phyloP scores from a whole-genome alignment of 1,140 invertebrate genomes.

The Drosophila funebris region DNA sequence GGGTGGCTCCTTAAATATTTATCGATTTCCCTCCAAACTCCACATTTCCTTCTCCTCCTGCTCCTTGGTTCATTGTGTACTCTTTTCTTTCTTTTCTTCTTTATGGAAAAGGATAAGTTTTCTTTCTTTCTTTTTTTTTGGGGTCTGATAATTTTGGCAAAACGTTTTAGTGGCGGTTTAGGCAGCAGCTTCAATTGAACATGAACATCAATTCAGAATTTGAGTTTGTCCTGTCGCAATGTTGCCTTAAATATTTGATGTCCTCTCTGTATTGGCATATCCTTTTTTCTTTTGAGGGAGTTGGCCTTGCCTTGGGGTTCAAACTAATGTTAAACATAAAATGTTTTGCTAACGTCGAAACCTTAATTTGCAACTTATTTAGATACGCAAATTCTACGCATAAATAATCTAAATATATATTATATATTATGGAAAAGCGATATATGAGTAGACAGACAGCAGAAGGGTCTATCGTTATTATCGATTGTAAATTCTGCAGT shows the following conservation, averaged over 20 bases:
- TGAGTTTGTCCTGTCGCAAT: constrained; percentile 52
- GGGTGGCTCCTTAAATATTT: constrained; percentile 70
- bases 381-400: constrained; percentile 7
- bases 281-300: neutral
- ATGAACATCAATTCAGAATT: constrained; percentile 23
- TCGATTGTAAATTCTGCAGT: no score
- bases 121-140: constrained; percentile 29
- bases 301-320: neutral
- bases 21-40: constrained; percentile 66
- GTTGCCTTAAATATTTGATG: constrained; percentile 70
- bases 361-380: constrained; percentile 20
- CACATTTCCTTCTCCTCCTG: neutral
- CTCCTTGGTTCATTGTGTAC: neutral
- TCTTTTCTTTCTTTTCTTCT: constrained; percentile 16
- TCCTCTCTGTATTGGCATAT: neutral
- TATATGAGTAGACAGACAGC: no score
- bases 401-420: neutral
- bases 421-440: no score
- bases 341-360: constrained; percentile 11
- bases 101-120: constrained; percentile 66
- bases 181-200: constrained; percentile 53
- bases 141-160: constrained; percentile 67
- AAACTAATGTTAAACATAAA: neutral
- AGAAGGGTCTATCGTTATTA: no score
- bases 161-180: constrained; percentile 68